Percentiles rank a stretch among this genome's conserved stretches.
These are phyloP conservation scores for Chironomus striatipennis DNA, from an alignment of 1,140 invertebrate genomes.

Conservation along the genomic window DNA sequence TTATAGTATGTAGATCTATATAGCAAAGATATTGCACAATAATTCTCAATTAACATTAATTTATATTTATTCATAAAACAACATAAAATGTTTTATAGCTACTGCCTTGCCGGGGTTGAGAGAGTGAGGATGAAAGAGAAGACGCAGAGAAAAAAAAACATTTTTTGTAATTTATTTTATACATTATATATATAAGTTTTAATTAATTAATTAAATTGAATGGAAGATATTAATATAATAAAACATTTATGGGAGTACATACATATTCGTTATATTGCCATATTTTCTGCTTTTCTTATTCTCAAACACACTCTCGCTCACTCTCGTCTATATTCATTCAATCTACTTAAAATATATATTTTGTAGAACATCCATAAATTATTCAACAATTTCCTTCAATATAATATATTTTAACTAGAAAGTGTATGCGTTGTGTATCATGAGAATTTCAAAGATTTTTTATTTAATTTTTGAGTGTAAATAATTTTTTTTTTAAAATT, in stretches of 20 bases:
- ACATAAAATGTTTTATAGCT: not conserved
- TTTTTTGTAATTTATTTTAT: conserved; percentile 11
- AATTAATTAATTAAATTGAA: conserved; percentile 22
- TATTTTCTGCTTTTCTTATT: not conserved
- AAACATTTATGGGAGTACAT: conserved; percentile 15
- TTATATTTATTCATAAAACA: conserved; percentile 21
- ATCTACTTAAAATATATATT: conserved; percentile 15
- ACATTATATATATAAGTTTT: conserved; percentile 7
- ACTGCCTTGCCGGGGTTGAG: not conserved
- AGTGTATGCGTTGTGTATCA: no score
- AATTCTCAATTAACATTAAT: conserved; percentile 19
- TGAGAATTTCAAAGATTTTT: no score
- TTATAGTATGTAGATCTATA: no score
- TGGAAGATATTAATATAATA: conserved; percentile 22
- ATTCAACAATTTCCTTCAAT: conserved; percentile 9
- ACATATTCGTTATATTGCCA: no score
- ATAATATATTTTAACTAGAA: not conserved
- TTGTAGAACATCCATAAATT: conserved; percentile 9
- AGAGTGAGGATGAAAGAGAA: not conserved
- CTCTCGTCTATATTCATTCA: not conserved
- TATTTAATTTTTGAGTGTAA: no score
- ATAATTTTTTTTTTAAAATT: no score
- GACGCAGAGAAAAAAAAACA: not conserved
- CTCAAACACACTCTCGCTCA: not conserved
- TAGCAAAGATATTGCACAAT: conserved; percentile 8